Evolutionary conservation across 2,888 invertebrate species (phyloP).

Genomic region (Stictocephala bisonia): DNA sequence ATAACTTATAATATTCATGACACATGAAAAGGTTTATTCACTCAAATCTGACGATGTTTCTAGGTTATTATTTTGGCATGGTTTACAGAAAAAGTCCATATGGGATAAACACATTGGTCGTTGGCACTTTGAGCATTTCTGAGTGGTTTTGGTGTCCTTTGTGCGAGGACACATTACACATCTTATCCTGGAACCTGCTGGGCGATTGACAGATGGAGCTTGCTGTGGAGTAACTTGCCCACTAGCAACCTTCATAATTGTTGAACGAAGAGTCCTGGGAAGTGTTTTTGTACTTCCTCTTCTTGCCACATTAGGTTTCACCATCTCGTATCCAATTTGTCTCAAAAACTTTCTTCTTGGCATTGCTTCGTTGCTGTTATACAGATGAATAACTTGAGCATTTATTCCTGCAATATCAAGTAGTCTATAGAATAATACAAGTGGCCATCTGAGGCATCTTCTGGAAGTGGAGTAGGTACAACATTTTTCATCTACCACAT

Average conservation of each 20-base stretch:
- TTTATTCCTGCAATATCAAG: constrained; percentile 41
- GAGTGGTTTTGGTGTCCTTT: constrained; percentile 11
- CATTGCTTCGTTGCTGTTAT: background rate
- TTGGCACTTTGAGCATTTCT: background rate
- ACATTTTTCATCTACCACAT: constrained; percentile 34
- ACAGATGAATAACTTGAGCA: constrained; percentile 14
- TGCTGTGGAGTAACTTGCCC: background rate
- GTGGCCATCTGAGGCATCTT: constrained; percentile 20
- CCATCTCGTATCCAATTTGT: background rate
- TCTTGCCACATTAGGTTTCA: background rate
- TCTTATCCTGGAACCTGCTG: background rate
- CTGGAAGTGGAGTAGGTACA: constrained; percentile 25
- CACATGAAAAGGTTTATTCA: too few species aligned
- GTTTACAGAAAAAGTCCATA: too few species aligned
- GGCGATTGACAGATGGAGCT: background rate
- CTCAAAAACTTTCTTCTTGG: background rate
- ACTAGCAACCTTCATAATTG: background rate
- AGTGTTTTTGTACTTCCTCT: constrained; percentile 5
- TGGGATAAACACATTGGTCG: constrained; percentile 7
- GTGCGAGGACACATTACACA: constrained; percentile 1
- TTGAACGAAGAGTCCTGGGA: constrained; percentile 26
- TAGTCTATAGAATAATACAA: constrained; percentile 35
- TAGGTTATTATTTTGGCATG: background rate
- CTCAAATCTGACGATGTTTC: background rate
- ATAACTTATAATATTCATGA: too few species aligned